Conservation (phyloP, 2,888 invertebrate genomes). For the Tethea ocularis region DNA sequence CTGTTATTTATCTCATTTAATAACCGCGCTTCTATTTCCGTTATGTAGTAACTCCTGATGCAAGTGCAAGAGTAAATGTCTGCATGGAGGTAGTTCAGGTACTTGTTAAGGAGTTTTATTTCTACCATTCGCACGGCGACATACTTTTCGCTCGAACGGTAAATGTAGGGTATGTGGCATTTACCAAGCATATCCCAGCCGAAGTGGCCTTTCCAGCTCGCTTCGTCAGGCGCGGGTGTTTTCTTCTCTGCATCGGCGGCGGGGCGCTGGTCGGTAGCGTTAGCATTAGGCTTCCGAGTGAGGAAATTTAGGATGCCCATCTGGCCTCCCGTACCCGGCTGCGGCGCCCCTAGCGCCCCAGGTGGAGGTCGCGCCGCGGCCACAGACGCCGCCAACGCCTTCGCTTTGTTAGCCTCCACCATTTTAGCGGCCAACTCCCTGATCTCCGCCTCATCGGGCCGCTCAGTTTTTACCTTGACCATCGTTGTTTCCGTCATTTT, state of each 20-base stretch:
- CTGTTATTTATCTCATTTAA: slow-evolving; percentile 96
- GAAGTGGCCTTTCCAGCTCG: slow-evolving; percentile 92
- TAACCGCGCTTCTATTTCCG: slow-evolving; percentile 94
- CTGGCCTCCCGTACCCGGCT: slow-evolving; percentile 71
- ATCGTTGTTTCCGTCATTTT: slow-evolving; percentile 59
- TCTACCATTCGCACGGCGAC: slow-evolving; percentile 98
- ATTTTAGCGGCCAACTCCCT: slow-evolving; percentile 93
- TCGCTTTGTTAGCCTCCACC: slow-evolving; percentile 91
- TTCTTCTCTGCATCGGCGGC: slow-evolving; percentile 68
- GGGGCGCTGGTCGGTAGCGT: slow-evolving; percentile 54
- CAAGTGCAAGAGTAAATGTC: slow-evolving; percentile 96
- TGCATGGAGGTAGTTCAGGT: slow-evolving; percentile 93
- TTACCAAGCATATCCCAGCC: slow-evolving; percentile 96
- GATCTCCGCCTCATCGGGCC: slow-evolving; percentile 94
- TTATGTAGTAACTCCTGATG: slow-evolving; percentile 96
- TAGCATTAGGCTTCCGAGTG: slow-evolving; percentile 72
- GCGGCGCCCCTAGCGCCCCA: slow-evolving; percentile 61
- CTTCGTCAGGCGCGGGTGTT: slow-evolving; percentile 86
- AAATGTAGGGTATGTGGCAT: slow-evolving; percentile 94
- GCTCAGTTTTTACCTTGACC: slow-evolving; percentile 88
- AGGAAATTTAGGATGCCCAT: slow-evolving; percentile 86
- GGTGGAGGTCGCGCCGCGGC: slow-evolving; percentile 80
- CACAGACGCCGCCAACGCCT: slow-evolving; percentile 75
- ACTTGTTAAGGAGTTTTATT: slow-evolving; percentile 93
- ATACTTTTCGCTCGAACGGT: slow-evolving; percentile 92